Base-by-base conservation (phyloP, 2,797 vertebrate species). In the Arctocebus calabarensis region DNA sequence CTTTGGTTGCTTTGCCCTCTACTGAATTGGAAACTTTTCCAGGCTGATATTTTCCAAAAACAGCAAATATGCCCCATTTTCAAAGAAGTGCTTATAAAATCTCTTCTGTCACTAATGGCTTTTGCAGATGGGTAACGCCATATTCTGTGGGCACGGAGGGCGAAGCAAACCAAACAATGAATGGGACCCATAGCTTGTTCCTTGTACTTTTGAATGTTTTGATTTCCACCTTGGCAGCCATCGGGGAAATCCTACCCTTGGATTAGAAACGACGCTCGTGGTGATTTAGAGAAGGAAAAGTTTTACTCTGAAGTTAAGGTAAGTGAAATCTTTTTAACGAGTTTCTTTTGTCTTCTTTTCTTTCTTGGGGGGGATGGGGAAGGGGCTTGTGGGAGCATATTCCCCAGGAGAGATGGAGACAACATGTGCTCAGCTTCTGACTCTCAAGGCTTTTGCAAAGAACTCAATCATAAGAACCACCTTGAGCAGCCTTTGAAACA, bases 51-150 rank as follows among this genome's bases (percentile, higher is more conserved):
- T 97, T 97, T 98, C 98, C 98, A 98, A 98, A 98, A 97, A 98
- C 98, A 98, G 98, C 98, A 98, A 98, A 98, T 37, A 95, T 81
- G 97, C 94, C 97, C 95, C 95, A 96, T 96, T 98, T 98, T 97
- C 88, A 98, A 97, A 96, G 96, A 97, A 98, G 88, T 0, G 9
- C 96, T 97, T 90, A 79, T 90, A 96, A 92, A 91, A 79, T 97
- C 98, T 97, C 4, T 16, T 95, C 96, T 82, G 89, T 79, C 8
- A 66, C 87, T 98, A 98, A 98, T 97, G 98, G 85, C 94, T 98
- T 98, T 98, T 95, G 98, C 98, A 98, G 98, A 98, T 98, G 98
- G 97, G 96, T 95, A 95, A 97, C 96, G 90, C 83, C 23, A 5
- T 98, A 90, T 88, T 97, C 96, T 89, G 94, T 88, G 98, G 96